Conservation (phyloP, 1,140 invertebrate species). For the Drosophila serrata region DNA sequence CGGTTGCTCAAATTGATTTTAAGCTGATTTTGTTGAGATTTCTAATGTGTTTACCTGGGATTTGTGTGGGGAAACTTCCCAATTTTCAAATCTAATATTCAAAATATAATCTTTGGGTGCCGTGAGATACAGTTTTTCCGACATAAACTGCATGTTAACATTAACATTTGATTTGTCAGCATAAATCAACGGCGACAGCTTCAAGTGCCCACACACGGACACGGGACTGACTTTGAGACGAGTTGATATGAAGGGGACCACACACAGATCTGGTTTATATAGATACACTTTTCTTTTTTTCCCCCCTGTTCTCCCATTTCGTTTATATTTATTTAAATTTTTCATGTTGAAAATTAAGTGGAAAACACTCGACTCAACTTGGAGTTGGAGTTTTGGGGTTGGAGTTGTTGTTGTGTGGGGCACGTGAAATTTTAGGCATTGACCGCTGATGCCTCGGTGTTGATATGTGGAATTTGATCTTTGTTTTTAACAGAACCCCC, state of each 20-base stretch:
- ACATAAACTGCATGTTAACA: conserved; percentile 68
- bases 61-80: conserved; percentile 37
- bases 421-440: conserved; percentile 67
- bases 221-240: conserved; percentile 14
- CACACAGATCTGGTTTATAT: conserved; percentile 53
- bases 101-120: conserved; percentile 18
- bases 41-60: conserved; percentile 65
- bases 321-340: conserved; percentile 76
- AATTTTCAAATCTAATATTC: conserved; percentile 7
- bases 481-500: conserved; percentile 46
- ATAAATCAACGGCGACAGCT: conserved; percentile 64
- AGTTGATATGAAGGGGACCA: conserved; percentile 54
- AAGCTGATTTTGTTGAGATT: conserved; percentile 69
- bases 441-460: conserved; percentile 52
- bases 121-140: conserved; percentile 49
- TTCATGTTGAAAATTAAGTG: conserved; percentile 78
- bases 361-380: conserved; percentile 62
- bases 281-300: conserved; percentile 32
- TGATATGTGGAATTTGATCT: conserved; percentile 80
- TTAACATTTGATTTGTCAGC: conserved; percentile 77
- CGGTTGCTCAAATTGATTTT: conserved; percentile 75
- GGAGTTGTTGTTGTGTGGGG: conserved; percentile 25
- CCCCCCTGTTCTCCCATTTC: conserved; percentile 11
- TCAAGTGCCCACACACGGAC: conserved; percentile 68
- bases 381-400: conserved; percentile 14